phyloP scores from a whole-genome alignment of 2,888 invertebrate species.

The Palloptera scutellata region DNA sequence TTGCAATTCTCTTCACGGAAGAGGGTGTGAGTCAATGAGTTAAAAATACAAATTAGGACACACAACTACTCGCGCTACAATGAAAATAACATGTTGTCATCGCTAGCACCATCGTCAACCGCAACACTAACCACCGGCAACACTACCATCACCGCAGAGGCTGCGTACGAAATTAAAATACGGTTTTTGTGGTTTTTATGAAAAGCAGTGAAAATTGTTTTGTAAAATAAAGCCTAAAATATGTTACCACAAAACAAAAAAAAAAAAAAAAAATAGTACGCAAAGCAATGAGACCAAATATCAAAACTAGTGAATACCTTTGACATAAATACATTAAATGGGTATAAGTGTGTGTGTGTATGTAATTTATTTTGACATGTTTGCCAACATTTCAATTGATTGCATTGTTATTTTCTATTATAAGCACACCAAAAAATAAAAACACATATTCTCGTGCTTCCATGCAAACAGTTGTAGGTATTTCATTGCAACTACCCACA shows the following conservation, averaged over 20 bases:
- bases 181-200: conserved; percentile 25
- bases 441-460: neutral
- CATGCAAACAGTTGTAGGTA: neutral
- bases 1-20: conserved; percentile 28
- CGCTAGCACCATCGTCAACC: too few species aligned
- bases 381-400: conserved; percentile 64
- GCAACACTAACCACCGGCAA: too few species aligned
- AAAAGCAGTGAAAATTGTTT: too few species aligned
- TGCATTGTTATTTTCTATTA: conserved; percentile 50
- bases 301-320: too few species aligned
- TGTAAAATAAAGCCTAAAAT: neutral
- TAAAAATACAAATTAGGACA: too few species aligned
- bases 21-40: conserved; percentile 8
- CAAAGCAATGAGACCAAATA: neutral
- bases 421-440: conserved; percentile 15
- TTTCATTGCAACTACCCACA: neutral
- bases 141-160: conserved; percentile 20
- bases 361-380: conserved; percentile 63
- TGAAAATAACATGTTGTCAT: too few species aligned
- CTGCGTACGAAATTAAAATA: conserved; percentile 29
- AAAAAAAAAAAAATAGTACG: neutral
- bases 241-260: neutral
- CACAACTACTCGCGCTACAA: too few species aligned
- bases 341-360: conserved; percentile 3
- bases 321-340: too few species aligned